Percentiles rank a stretch among this genome's conserved stretches.
phyloP scores from a whole-genome alignment of 1,140 invertebrate species.

The Musca domestica region DNA sequence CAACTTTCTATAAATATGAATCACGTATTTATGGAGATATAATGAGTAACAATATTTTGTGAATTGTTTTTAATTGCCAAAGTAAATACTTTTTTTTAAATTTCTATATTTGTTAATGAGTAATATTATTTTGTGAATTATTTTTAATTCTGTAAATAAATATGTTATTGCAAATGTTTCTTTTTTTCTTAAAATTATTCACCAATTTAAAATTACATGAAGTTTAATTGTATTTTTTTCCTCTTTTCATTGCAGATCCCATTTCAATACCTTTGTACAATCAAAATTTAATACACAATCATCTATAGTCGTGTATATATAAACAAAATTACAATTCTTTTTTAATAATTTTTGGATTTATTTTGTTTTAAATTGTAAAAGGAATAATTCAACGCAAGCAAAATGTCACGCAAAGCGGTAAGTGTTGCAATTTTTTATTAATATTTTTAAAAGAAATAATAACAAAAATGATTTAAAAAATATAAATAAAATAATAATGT shows the following conservation, averaged over 20 bases:
- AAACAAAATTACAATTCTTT: neutral
- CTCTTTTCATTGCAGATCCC: slow-evolving; percentile 6
- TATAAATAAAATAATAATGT: neutral
- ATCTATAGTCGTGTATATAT: slow-evolving; percentile 10
- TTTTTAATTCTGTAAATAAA: too few relatives aligned
- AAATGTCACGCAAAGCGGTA: slow-evolving; percentile 51
- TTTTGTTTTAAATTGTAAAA: slow-evolving; percentile 10
- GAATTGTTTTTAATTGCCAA: too few relatives aligned
- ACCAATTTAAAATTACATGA: too few relatives aligned
- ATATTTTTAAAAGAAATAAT: neutral
- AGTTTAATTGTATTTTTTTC: slow-evolving; percentile 9
- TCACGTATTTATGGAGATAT: too few relatives aligned
- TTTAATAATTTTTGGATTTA: neutral
- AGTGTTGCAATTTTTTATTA: slow-evolving; percentile 25
- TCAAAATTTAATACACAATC: too few relatives aligned
- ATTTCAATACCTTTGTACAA: neutral
- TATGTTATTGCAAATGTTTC: too few relatives aligned
- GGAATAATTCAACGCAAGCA: slow-evolving; percentile 23
- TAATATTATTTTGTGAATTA: too few relatives aligned
- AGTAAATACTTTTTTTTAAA: too few relatives aligned
- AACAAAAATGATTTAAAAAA: neutral
- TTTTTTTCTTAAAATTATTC: too few relatives aligned
- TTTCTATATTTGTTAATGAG: too few relatives aligned
- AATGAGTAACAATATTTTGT: too few relatives aligned
- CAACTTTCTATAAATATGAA: too few relatives aligned